Conservation (phyloP, 2,113 vertebrate genomes). For the Pseudopodoces humilis region DNA sequence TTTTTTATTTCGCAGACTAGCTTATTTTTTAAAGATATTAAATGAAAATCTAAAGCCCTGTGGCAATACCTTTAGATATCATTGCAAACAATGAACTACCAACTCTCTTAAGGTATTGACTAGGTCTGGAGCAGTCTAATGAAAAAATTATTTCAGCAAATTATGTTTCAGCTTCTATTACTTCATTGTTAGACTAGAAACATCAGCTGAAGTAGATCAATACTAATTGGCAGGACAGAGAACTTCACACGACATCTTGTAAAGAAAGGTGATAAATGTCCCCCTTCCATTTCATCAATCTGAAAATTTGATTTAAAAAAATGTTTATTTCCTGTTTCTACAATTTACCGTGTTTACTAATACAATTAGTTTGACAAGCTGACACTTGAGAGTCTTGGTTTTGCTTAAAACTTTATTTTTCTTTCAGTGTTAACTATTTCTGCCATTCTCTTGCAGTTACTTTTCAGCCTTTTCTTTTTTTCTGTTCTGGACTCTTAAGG, state of each 20-base stretch:
- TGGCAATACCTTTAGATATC: background rate
- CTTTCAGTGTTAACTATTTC: background rate
- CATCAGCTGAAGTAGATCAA: background rate
- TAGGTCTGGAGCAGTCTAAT: background rate
- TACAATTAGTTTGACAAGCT: background rate
- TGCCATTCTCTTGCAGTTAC: background rate
- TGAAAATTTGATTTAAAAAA: constrained; percentile 1
- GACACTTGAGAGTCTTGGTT: background rate
- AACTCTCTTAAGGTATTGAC: background rate
- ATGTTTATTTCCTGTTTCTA: background rate
- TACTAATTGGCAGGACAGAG: constrained; percentile 4
- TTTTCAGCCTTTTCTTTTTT: background rate
- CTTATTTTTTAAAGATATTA: background rate
- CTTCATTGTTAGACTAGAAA: background rate
- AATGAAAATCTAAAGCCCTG: background rate
- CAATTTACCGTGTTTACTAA: background rate
- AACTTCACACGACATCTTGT: background rate
- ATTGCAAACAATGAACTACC: background rate
- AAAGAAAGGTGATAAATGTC: background rate
- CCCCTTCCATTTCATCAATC: background rate
- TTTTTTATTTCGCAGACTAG: background rate
- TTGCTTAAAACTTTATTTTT: background rate
- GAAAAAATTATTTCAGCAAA: constrained; percentile 19
- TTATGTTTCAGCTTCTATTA: background rate
- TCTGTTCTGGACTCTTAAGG: background rate